phyloP scores from a whole-genome alignment of 2,888 invertebrate genomes.

The Platynereis dumerilii region DNA sequence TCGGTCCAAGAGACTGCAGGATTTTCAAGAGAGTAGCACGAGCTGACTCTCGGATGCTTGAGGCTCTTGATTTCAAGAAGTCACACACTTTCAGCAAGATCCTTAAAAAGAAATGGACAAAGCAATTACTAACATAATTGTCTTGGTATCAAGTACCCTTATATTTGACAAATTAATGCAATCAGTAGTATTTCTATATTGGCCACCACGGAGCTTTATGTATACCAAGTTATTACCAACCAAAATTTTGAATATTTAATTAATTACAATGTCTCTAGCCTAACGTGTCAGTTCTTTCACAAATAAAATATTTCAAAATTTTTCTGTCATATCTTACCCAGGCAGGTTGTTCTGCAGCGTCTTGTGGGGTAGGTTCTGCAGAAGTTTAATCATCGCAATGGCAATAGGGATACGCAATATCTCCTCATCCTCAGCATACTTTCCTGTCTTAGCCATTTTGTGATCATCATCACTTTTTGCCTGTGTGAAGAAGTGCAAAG shows the following conservation, averaged over 20 bases:
- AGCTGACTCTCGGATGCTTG: slow-evolving; percentile 83
- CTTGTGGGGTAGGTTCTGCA: slow-evolving; percentile 83
- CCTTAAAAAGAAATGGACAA: slow-evolving; percentile 41
- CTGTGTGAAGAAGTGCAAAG: slow-evolving; percentile 33
- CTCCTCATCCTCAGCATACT: slow-evolving; percentile 73
- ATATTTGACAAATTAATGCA: too few species aligned
- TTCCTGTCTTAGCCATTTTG: slow-evolving; percentile 48
- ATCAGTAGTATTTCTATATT: too few species aligned
- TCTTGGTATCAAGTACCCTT: too few species aligned
- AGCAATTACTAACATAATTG: not conserved
- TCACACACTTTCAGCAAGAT: slow-evolving; percentile 77
- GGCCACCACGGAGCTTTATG: too few species aligned
- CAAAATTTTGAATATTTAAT: too few species aligned
- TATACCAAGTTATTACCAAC: too few species aligned
- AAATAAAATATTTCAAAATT: not conserved
- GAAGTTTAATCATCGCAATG: slow-evolving; percentile 86
- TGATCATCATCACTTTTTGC: slow-evolving; percentile 56
- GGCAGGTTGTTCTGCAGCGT: slow-evolving; percentile 79
- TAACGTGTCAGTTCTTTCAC: too few species aligned
- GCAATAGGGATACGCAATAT: slow-evolving; percentile 90
- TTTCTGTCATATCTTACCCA: slow-evolving; percentile 69
- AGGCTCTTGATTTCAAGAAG: slow-evolving; percentile 86
- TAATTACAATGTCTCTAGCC: too few species aligned
- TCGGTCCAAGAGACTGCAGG: slow-evolving; percentile 82
- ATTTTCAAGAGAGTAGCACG: slow-evolving; percentile 93